Evolutionary conservation across 2,888 invertebrate genomes (phyloP), one percentile per base, ranked within the genome.

Genomic region (Molorchus minor): DNA sequence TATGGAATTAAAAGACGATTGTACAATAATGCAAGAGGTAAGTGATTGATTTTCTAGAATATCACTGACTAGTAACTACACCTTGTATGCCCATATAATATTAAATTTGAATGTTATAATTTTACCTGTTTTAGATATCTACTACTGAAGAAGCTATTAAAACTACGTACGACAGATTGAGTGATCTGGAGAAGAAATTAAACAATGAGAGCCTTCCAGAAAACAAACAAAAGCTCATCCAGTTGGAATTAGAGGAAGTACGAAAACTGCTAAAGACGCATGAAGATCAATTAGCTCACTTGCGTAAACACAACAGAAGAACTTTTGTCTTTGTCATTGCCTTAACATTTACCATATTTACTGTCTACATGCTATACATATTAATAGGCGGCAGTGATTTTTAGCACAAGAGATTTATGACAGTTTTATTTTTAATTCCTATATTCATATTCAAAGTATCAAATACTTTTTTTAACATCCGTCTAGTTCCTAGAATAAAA

Each of bases 111-210:
- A 30, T 15, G 4, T 47, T 47, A 8, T 35, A 1, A 33, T 2
- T 25, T 12, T 20, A 47, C 53, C 29, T 57, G 46, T 72, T 75
- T 46, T 59, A 79, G 79, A 79, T 78, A 47, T 62, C 62, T 25
- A 72, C 71, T 58, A 71, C 76, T 4, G 77, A 79, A 67, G 77
- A 76, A 54, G 71, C 73, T 1, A 77, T 79, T 21, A 73, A 74
- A 56, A 51, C 49, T 20, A 74, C 76, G 43, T 76, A 76, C 53
- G 69, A 72, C 44, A 66, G 77, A 60, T 56, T 79, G 33, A 65
- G 69, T 44, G 58, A 46, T 16, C 57, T 80, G 41, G 78, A 80
- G 70, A 57, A 70, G 8, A 75, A 71, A 67, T 53, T 80, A 25
- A 62, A 68, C 33, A 63, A 56, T 15, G 68, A 70, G 43, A 57